Percentiles rank a stretch among this genome's conserved stretches.
Conservation (phyloP, 2,888 invertebrate species). For the Timandra comae region DNA sequence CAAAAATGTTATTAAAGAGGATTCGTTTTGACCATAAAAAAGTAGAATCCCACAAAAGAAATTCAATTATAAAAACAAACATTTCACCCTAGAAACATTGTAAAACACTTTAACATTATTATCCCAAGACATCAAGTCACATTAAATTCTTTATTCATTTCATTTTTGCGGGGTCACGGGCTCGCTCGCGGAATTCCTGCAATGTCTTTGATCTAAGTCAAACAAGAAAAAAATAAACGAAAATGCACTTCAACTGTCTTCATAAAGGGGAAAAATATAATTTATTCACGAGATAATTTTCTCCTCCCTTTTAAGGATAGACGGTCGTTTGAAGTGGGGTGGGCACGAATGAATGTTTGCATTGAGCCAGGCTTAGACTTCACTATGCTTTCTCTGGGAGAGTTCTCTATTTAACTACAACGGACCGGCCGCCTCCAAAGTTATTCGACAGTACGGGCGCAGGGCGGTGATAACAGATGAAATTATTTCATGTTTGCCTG, state of each 20-base stretch:
- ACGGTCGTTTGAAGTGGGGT: conserved; percentile 57
- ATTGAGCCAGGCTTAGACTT: conserved; percentile 35
- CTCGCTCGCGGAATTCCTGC: conserved; percentile 56
- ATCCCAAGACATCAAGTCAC: conserved; percentile 68
- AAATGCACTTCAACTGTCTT: conserved; percentile 75
- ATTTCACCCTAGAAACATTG: conserved; percentile 51
- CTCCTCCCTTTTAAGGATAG: conserved; percentile 65
- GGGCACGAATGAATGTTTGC: conserved; percentile 62
- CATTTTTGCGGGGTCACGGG: conserved; percentile 64
- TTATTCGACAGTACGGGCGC: too few relatives aligned
- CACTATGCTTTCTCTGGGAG: conserved; percentile 29
- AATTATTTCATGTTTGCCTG: too few relatives aligned
- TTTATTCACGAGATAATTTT: conserved; percentile 77
- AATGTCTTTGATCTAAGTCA: conserved; percentile 67
- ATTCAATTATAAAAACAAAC: conserved; percentile 64
- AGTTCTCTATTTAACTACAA: conserved; percentile 26
- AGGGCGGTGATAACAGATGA: too few relatives aligned
- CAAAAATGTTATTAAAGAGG: conserved; percentile 8
- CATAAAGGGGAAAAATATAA: conserved; percentile 74
- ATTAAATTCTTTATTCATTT: conserved; percentile 72
- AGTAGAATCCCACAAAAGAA: conserved; percentile 41
- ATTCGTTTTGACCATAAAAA: conserved; percentile 19
- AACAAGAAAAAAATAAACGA: conserved; percentile 65
- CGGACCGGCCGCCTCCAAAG: too few relatives aligned
- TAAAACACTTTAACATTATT: conserved; percentile 65